A percentile compares a stretch with the other conserved stretches of the same genome.
These are phyloP conservation scores for Eupeodes latifasciatus DNA, from an alignment of 2,888 invertebrate genomes.

Conservation along the genomic window DNA sequence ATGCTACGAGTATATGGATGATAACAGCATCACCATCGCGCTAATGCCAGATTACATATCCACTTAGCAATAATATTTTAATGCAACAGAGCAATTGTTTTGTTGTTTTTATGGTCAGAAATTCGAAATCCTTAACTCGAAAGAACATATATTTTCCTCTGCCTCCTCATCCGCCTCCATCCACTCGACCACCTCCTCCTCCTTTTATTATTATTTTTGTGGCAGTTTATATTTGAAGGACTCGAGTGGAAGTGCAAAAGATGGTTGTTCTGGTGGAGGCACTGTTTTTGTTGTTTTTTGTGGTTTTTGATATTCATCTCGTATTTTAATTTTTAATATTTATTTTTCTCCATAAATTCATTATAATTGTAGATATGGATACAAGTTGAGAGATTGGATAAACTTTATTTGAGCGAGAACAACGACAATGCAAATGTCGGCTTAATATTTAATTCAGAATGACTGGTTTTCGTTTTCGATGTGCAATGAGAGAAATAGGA, in stretches of 20 bases:
- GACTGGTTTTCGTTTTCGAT: conserved; percentile 51
- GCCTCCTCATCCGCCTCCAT: neutral
- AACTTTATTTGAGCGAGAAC: conserved; percentile 14
- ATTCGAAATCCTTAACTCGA: conserved; percentile 7
- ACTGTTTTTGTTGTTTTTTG: neutral
- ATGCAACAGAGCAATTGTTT: conserved; percentile 58
- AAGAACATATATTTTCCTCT: neutral
- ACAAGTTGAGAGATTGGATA: conserved; percentile 13
- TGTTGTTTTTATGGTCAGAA: conserved; percentile 53
- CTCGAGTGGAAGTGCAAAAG: neutral
- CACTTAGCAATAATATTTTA: conserved; percentile 71
- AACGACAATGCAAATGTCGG: conserved; percentile 41
- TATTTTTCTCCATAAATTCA: conserved; percentile 24
- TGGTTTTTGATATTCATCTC: neutral
- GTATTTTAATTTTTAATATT: neutral
- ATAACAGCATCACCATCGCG: conserved; percentile 42
- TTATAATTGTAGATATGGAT: neutral
- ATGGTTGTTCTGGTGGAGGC: conserved; percentile 4
- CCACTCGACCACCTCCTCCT: neutral
- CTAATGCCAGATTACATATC: conserved; percentile 68
- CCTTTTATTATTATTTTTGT: conserved; percentile 18
- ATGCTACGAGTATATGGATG: conserved; percentile 32
- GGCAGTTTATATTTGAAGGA: neutral
- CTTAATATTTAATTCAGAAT: conserved; percentile 57
- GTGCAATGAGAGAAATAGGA: conserved; percentile 34